These are phyloP conservation scores for Diacarnus erythraeanus DNA, from an alignment of 37 sponge, comb jelly and placozoan genomes.

Conservation along the genomic window DNA sequence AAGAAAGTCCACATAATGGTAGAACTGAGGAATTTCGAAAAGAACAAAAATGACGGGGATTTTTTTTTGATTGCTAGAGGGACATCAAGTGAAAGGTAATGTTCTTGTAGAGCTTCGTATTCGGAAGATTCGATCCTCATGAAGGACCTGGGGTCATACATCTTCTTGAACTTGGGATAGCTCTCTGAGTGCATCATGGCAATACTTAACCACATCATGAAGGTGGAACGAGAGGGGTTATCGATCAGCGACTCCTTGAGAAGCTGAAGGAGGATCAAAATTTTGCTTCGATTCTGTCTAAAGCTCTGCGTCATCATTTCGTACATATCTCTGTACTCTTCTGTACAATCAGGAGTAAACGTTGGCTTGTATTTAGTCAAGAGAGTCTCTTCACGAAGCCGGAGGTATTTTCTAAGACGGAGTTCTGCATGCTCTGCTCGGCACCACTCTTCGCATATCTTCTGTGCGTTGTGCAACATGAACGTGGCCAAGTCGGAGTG, in stretches of 20 bases:
- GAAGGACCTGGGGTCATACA: constrained; percentile 35
- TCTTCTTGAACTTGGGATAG: constrained; percentile 41
- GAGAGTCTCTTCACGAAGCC: constrained; percentile 48
- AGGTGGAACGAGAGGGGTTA: constrained; percentile 46
- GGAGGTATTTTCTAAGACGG: constrained; percentile 44
- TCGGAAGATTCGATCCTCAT: constrained; percentile 48
- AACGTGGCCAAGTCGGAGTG: constrained; percentile 44
- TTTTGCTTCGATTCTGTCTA: constrained; percentile 30
- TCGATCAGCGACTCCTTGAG: constrained; percentile 59
- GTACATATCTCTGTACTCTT: constrained; percentile 71
- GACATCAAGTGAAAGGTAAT: constrained; percentile 47
- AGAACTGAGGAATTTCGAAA: constrained; percentile 68
- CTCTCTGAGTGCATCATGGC: constrained; percentile 65
- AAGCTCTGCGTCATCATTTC: constrained; percentile 55
- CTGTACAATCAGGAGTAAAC: constrained; percentile 18
- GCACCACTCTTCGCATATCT: constrained; percentile 81
- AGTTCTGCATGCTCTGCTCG: constrained; percentile 47
- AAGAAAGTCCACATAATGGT: constrained; percentile 58
- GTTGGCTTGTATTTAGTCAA: constrained; percentile 27
- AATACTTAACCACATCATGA: constrained; percentile 67
- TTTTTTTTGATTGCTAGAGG: constrained; percentile 62
- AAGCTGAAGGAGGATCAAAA: constrained; percentile 32
- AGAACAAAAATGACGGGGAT: constrained; percentile 69
- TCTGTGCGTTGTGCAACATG: constrained; percentile 54
- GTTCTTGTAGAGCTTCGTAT: constrained; percentile 37